phyloP scores from a whole-genome alignment of 1,140 invertebrate species.

The Pseudobourletiella spinata region DNA sequence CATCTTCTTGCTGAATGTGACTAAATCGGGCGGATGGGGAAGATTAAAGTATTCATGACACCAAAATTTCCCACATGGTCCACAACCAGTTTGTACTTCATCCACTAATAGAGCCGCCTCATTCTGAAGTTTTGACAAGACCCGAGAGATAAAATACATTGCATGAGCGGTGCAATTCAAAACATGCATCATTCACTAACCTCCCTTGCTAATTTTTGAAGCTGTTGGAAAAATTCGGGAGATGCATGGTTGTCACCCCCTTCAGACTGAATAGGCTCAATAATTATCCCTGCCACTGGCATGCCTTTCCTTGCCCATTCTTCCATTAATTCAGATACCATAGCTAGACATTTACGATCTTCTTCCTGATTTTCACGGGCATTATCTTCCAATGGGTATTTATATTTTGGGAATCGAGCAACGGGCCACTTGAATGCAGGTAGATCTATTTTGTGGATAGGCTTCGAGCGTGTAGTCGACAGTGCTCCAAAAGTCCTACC shows the following conservation, averaged over 20 bases:
- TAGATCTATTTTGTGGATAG: slow-evolving; percentile 91
- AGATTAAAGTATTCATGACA: slow-evolving; percentile 91
- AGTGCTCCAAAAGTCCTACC: slow-evolving; percentile 77
- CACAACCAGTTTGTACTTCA: slow-evolving; percentile 96
- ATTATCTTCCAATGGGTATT: slow-evolving; percentile 84
- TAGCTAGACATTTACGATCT: slow-evolving; percentile 62
- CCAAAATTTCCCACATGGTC: slow-evolving; percentile 95
- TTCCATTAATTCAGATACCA: slow-evolving; percentile 57
- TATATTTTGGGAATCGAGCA: slow-evolving; percentile 80
- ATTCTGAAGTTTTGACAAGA: no score
- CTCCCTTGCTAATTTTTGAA: slow-evolving; percentile 74
- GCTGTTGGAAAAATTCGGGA: slow-evolving; percentile 77
- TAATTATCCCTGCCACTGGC: slow-evolving; percentile 86
- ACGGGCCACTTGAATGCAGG: slow-evolving; percentile 92
- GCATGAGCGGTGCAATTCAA: no score
- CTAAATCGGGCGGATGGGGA: slow-evolving; percentile 75
- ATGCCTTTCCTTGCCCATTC: slow-evolving; percentile 61
- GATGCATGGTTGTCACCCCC: slow-evolving; percentile 94
- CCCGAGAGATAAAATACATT: no score
- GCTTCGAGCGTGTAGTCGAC: slow-evolving; percentile 87
- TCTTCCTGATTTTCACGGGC: slow-evolving; percentile 66
- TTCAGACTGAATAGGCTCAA: slow-evolving; percentile 96
- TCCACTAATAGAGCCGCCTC: slow-evolving; percentile 75
- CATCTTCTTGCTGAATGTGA: slow-evolving; percentile 98
- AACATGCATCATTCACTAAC: no score